Conservation (phyloP, 1,140 invertebrate genomes). For the Linepithema humile region DNA sequence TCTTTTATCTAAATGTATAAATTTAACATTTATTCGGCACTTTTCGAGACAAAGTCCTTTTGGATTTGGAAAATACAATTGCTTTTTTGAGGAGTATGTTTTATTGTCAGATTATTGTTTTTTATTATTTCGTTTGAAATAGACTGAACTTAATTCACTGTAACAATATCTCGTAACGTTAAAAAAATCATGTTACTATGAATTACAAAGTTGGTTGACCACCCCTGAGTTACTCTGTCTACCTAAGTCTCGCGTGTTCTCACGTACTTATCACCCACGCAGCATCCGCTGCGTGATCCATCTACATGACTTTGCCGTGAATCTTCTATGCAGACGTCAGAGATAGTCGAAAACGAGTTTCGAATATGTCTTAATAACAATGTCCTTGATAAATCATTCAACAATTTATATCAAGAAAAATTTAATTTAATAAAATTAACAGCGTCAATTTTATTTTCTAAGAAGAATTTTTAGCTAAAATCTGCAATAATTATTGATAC, state of each 20-base stretch:
- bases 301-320: constrained; percentile 7
- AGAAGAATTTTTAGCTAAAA: background rate
- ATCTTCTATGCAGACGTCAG: constrained; percentile 39
- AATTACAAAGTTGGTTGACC: background rate
- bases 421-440: background rate
- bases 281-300: constrained; percentile 37
- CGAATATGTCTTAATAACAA: background rate
- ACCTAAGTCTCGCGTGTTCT: constrained; percentile 56
- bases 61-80: background rate
- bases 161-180: background rate
- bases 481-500: background rate
- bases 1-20: too few species aligned
- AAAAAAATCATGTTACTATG: background rate
- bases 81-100: background rate
- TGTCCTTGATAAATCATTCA: background rate
- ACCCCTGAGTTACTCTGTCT: constrained; percentile 14
- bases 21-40: too few species aligned
- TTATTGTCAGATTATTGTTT: background rate
- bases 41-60: too few species aligned
- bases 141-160: background rate
- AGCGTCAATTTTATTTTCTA: background rate
- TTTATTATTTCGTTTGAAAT: background rate
- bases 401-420: background rate
- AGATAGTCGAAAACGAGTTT: constrained; percentile 11
- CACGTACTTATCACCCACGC: constrained; percentile 59